These are phyloP conservation scores for Leguminivora glycinivorella DNA, from an alignment of 1,140 invertebrate species.

Conservation along the genomic window DNA sequence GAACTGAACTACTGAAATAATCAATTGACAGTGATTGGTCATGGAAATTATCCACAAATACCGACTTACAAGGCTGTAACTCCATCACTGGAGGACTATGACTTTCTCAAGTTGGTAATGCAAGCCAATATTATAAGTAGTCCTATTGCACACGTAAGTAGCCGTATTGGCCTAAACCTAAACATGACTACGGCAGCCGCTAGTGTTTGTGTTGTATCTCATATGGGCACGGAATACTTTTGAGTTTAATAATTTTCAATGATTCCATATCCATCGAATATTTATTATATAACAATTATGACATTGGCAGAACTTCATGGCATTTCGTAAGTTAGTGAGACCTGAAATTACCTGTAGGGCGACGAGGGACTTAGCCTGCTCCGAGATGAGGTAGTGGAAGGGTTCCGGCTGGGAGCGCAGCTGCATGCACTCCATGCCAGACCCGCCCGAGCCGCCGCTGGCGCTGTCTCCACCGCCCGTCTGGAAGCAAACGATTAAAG, in stretches of 20 bases:
- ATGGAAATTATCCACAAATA: constrained; percentile 17
- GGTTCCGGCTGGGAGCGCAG: constrained; percentile 82
- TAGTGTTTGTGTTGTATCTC: no score
- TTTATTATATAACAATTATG: no score
- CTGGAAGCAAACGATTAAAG: constrained; percentile 48
- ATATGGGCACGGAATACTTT: no score
- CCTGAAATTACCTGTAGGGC: constrained; percentile 80
- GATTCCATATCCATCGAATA: no score
- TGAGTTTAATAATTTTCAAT: no score
- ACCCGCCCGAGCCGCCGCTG: constrained; percentile 79
- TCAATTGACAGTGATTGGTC: neutral
- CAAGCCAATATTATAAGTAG: neutral
- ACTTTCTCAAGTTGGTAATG: neutral
- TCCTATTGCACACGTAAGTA: neutral
- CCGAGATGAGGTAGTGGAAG: constrained; percentile 89
- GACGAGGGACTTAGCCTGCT: constrained; percentile 89
- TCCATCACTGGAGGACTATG: no score
- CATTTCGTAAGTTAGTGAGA: neutral
- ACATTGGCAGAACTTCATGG: no score
- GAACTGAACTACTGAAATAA: neutral
- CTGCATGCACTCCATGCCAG: constrained; percentile 87
- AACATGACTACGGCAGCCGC: no score
- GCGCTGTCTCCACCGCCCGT: constrained; percentile 76
- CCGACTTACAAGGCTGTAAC: neutral
- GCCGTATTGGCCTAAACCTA: no score